Conservation (phyloP, 2,888 invertebrate species). For the Megaustenia siamemsis region DNA sequence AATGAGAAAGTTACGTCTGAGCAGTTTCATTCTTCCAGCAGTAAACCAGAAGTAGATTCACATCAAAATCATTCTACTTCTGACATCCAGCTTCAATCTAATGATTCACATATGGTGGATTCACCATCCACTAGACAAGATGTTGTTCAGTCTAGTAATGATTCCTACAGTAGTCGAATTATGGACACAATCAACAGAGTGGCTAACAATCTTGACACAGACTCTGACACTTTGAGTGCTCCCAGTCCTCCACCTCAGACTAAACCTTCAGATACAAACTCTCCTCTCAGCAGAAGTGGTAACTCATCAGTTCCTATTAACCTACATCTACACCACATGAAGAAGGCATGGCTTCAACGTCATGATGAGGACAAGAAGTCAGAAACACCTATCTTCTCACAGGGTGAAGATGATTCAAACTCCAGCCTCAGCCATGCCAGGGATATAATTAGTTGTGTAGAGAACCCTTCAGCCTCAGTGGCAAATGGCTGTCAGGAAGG, state of each 20-base stretch:
- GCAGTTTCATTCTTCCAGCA: conserved; percentile 28
- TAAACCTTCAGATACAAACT: conserved; percentile 61
- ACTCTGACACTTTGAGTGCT: conserved; percentile 79
- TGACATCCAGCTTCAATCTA: conserved; percentile 38
- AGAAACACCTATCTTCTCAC: conserved; percentile 55
- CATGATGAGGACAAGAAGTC: conserved; percentile 82
- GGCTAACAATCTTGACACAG: conserved; percentile 77
- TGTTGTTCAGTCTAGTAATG: conserved; percentile 18
- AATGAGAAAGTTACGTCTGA: conserved; percentile 45
- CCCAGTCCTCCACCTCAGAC: conserved; percentile 77
- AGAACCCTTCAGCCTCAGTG: conserved; percentile 42
- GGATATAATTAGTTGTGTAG: conserved; percentile 52
- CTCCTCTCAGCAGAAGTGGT: conserved; percentile 46
- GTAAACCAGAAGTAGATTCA: conserved; percentile 12
- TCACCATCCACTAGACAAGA: conserved; percentile 48
- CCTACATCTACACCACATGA: conserved; percentile 82
- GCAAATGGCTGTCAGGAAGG: conserved; percentile 27
- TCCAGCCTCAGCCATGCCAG: conserved; percentile 41
- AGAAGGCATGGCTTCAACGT: conserved; percentile 93
- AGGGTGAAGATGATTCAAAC: conserved; percentile 64
- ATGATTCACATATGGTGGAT: conserved; percentile 37
- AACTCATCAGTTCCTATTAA: conserved; percentile 45
- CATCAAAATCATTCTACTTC: conserved; percentile 10
- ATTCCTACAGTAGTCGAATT: conserved; percentile 60
- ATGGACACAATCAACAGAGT: conserved; percentile 76